Conservation (phyloP, 1,140 invertebrate genomes). For the Caerostris darwini region DNA sequence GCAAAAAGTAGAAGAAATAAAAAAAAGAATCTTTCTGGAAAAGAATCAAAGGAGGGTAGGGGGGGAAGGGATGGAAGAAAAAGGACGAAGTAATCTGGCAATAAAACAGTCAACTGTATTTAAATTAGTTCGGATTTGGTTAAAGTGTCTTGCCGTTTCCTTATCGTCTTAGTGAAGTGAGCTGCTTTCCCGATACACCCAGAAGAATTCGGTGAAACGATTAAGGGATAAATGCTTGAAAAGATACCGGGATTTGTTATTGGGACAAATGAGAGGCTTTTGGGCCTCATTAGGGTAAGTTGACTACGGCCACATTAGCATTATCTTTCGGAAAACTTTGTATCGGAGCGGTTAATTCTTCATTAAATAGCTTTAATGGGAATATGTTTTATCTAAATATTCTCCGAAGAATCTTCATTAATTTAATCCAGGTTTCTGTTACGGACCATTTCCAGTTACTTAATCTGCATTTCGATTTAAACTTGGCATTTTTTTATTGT, state of each 20-base stretch:
- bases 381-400: neutral
- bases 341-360: neutral
- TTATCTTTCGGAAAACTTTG: constrained; percentile 13
- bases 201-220: constrained; percentile 23
- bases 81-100: neutral
- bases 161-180: neutral
- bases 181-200: neutral
- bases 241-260: constrained; percentile 35
- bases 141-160: constrained; percentile 3
- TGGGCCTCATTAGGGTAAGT: neutral
- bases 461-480: no score
- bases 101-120: constrained; percentile 43
- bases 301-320: neutral
- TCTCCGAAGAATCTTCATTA: neutral
- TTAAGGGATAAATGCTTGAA: constrained; percentile 25
- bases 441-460: neutral
- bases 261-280: constrained; percentile 6
- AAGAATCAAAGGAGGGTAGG: neutral
- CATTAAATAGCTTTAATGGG: neutral
- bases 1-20: neutral
- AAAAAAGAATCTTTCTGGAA: neutral
- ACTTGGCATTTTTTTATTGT: no score
- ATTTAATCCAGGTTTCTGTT: neutral
- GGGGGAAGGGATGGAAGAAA: neutral
- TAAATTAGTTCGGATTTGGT: constrained; percentile 57